These are phyloP conservation scores for Crypturellus tataupa DNA, from an alignment of 2,797 vertebrate species.

Conservation along the genomic window DNA sequence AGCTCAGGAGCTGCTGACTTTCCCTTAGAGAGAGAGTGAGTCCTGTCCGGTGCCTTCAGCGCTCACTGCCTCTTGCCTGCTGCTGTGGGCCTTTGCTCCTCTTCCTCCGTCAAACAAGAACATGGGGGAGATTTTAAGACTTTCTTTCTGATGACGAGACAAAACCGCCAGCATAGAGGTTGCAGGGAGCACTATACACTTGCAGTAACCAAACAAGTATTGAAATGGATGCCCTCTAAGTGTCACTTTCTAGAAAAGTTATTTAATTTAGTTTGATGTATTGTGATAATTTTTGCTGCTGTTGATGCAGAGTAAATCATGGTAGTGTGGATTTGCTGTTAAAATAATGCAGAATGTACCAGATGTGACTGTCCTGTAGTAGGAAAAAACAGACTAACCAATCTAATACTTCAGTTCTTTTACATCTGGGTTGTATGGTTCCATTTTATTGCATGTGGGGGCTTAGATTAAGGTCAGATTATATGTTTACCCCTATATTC, in stretches of 20 bases:
- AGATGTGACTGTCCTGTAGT: not conserved
- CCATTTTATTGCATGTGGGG: not conserved
- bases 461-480: not conserved
- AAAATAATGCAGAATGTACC: not conserved
- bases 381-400: not conserved
- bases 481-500: not conserved
- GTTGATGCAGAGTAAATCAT: not conserved
- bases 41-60: accelerated
- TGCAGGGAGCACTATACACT: not conserved
- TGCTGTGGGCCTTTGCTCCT: not conserved
- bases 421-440: not conserved
- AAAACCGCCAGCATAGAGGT: not conserved
- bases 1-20: not conserved
- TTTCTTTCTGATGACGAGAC: not conserved
- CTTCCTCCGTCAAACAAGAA: not conserved
- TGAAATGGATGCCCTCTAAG: not conserved
- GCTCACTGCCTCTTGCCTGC: not conserved
- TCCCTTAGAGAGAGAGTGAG: not conserved
- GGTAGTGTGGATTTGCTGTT: not conserved
- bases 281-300: not conserved
- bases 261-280: too few species aligned
- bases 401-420: not conserved
- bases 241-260: not conserved
- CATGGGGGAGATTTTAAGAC: not conserved
- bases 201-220: not conserved